These are phyloP conservation scores for Eilema depressum DNA, from an alignment of 2,888 invertebrate species.

Conservation along the genomic window DNA sequence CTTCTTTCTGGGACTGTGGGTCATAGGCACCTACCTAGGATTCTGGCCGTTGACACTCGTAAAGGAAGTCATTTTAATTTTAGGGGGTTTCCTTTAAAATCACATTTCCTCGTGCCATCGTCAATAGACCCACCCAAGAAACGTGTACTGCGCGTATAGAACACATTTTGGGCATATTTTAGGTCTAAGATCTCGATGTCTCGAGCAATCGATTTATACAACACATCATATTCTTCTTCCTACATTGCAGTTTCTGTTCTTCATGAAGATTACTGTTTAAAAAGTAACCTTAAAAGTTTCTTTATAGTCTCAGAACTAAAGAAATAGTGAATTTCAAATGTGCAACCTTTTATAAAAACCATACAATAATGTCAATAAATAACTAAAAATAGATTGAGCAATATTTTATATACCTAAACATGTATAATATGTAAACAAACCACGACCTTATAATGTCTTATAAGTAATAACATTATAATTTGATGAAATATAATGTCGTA, in stretches of 20 bases:
- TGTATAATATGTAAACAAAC: constrained; percentile 6
- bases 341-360: constrained; percentile 33
- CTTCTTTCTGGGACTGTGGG: not conserved
- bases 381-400: constrained; percentile 58
- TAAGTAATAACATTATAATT: not conserved
- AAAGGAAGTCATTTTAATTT: not conserved
- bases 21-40: too few relatives aligned
- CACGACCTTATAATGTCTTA: not conserved
- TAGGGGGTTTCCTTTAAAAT: not conserved
- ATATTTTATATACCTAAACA: constrained; percentile 45
- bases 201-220: too few relatives aligned
- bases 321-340: constrained; percentile 20
- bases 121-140: too few relatives aligned
- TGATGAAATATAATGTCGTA: not conserved
- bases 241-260: too few relatives aligned
- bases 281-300: too few relatives aligned
- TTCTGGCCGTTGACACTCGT: not conserved
- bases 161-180: too few relatives aligned
- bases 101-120: too few relatives aligned
- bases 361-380: constrained; percentile 10
- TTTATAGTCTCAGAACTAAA: not conserved
- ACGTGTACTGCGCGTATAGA: too few relatives aligned
- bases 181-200: too few relatives aligned
- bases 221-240: too few relatives aligned
- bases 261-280: too few relatives aligned